Conservation (phyloP, 2,113 vertebrate species). For the Ondatra zibethicus region DNA sequence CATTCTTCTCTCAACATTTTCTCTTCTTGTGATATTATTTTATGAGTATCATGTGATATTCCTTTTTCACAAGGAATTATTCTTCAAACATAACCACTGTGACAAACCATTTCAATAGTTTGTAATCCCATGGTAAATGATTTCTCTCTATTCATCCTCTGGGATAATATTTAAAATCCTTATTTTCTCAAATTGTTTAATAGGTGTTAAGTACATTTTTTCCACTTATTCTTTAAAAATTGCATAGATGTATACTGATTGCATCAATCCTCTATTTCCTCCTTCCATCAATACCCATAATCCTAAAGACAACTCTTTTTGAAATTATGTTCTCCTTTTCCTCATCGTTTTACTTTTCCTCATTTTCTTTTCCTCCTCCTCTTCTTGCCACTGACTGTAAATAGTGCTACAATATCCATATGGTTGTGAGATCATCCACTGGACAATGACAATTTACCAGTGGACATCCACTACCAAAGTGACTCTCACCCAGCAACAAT, state of each 20-base stretch:
- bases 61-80: background rate
- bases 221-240: background rate
- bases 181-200: background rate
- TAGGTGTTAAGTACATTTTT: background rate
- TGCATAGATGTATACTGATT: background rate
- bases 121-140: background rate
- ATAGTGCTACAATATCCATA: background rate
- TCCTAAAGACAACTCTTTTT: no score
- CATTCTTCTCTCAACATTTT: background rate
- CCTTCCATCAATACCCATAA: background rate
- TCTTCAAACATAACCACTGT: background rate
- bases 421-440: background rate
- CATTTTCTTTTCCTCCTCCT: background rate
- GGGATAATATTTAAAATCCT: background rate
- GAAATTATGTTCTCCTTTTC: background rate
- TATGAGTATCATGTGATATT: background rate
- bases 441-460: background rate
- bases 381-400: background rate
- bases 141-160: background rate
- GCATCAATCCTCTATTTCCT: background rate
- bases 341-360: rapidly evolving
- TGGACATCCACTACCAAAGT: background rate
- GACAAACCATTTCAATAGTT: background rate
- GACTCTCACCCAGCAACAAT: background rate
- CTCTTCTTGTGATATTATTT: background rate